Conservation (phyloP, 2,888 invertebrate species). For the Tetropium fuscum region DNA sequence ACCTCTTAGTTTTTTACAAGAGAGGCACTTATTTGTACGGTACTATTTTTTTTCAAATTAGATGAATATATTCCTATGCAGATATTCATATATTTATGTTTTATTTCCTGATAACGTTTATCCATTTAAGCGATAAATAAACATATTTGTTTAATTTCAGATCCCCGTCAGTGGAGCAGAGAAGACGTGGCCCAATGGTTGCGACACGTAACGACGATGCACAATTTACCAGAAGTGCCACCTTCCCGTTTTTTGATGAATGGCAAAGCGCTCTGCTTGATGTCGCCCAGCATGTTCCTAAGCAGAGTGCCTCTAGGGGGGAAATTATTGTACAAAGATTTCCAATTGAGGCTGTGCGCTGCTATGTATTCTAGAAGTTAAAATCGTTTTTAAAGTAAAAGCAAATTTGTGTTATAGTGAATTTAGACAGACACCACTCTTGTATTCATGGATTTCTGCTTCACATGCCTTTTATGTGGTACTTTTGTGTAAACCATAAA, state of each 20-base stretch:
- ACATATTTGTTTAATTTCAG: conserved; percentile 69
- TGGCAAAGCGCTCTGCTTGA: conserved; percentile 82
- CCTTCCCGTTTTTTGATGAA: conserved; percentile 81
- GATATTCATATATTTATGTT: too few relatives aligned
- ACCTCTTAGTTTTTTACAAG: too few relatives aligned
- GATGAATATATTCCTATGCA: too few relatives aligned
- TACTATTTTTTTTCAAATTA: too few relatives aligned
- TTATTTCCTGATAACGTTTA: too few relatives aligned
- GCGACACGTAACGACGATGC: conserved; percentile 70
- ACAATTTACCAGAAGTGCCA: conserved; percentile 70
- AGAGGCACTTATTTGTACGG: too few relatives aligned
- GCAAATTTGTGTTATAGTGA: too few relatives aligned
- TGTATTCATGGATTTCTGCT: too few relatives aligned
- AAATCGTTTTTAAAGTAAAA: neutral
- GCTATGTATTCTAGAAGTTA: conserved; percentile 69
- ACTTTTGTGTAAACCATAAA: too few relatives aligned
- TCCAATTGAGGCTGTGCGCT: conserved; percentile 75
- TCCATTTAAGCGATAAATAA: too few relatives aligned
- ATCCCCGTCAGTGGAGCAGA: conserved; percentile 79
- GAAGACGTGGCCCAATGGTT: conserved; percentile 79
- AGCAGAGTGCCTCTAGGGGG: conserved; percentile 78
- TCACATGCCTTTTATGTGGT: too few relatives aligned
- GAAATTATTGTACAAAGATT: conserved; percentile 77
- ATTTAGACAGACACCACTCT: too few relatives aligned
- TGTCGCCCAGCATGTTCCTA: conserved; percentile 82